Conservation (phyloP, 2,888 invertebrate genomes). For the Vannuccia rotundouncinata region DNA sequence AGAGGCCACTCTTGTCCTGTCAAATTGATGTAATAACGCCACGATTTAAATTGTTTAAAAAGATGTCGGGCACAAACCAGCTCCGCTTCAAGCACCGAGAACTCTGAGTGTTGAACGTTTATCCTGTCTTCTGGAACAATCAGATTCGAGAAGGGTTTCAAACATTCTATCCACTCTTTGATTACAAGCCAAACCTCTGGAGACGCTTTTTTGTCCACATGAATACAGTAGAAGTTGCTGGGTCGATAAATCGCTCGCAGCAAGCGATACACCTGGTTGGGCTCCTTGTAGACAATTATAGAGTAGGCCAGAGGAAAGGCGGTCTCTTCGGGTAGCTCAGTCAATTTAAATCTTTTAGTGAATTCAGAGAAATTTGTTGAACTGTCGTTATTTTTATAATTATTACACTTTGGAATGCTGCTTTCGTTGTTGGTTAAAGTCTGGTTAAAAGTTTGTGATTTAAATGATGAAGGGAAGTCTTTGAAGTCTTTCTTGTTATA, state of each 20-base stretch:
- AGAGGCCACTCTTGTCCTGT: conserved; percentile 41
- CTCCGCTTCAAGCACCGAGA: conserved; percentile 39
- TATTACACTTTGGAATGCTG: too few relatives aligned
- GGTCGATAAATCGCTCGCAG: conserved; percentile 49
- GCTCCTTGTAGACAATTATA: not conserved
- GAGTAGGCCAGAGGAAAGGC: conserved; percentile 2
- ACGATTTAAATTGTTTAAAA: not conserved
- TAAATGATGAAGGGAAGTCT: too few relatives aligned
- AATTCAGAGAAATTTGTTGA: too few relatives aligned
- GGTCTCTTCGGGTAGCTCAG: not conserved
- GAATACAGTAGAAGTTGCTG: conserved; percentile 52
- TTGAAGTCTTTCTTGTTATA: too few relatives aligned
- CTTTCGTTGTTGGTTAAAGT: too few relatives aligned
- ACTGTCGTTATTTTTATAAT: too few relatives aligned
- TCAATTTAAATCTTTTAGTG: not conserved
- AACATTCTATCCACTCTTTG: conserved; percentile 43
- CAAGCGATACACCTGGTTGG: conserved; percentile 45
- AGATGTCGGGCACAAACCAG: conserved; percentile 37
- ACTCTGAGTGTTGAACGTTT: conserved; percentile 42
- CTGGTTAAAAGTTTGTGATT: too few relatives aligned
- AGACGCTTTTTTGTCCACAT: conserved; percentile 47
- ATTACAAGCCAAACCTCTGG: conserved; percentile 42
- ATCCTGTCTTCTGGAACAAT: conserved; percentile 44
- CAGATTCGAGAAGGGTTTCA: conserved; percentile 47
- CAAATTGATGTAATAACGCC: conserved; percentile 41